Evolutionary conservation across 2,888 invertebrate species (phyloP).

Genomic region (Mechanitis mazaeus): DNA sequence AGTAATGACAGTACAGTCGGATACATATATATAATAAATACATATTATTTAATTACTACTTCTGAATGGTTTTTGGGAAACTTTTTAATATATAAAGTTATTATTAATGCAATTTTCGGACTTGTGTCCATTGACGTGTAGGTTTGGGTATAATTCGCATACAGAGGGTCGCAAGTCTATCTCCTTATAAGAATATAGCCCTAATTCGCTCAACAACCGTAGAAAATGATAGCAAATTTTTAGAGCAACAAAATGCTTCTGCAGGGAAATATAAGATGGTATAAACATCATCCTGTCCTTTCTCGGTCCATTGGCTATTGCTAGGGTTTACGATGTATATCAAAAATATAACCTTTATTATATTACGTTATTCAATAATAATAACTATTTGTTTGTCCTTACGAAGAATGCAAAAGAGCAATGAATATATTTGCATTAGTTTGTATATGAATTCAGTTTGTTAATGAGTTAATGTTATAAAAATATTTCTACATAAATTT

Average conservation of each 20-base stretch:
- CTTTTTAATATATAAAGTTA: slow-evolving; percentile 33
- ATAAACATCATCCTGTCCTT: slow-evolving; percentile 25
- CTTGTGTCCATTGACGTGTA: slow-evolving; percentile 36
- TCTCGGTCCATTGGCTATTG: slow-evolving; percentile 25
- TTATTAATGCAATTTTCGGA: slow-evolving; percentile 43
- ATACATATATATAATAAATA: no score
- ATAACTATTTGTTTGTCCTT: background rate
- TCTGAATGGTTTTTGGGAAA: no score
- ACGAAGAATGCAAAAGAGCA: slow-evolving; percentile 1
- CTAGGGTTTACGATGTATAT: slow-evolving; percentile 20
- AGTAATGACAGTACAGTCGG: no score
- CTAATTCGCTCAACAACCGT: slow-evolving; percentile 29
- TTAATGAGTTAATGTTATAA: no score
- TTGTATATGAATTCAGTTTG: no score
- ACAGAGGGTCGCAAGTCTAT: slow-evolving; percentile 31
- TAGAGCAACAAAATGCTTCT: slow-evolving; percentile 19
- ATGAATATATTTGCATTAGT: no score
- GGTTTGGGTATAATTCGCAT: slow-evolving; percentile 34
- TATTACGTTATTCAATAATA: slow-evolving; percentile 1
- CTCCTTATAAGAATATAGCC: slow-evolving; percentile 23
- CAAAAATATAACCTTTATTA: slow-evolving; percentile 10
- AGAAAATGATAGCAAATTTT: slow-evolving; percentile 28
- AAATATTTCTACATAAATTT: no score
- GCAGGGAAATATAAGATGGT: slow-evolving; percentile 24
- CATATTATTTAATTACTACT: background rate